Conservation (phyloP, 1,140 invertebrate genomes). For the Daktulosphaira vitifoliae region DNA sequence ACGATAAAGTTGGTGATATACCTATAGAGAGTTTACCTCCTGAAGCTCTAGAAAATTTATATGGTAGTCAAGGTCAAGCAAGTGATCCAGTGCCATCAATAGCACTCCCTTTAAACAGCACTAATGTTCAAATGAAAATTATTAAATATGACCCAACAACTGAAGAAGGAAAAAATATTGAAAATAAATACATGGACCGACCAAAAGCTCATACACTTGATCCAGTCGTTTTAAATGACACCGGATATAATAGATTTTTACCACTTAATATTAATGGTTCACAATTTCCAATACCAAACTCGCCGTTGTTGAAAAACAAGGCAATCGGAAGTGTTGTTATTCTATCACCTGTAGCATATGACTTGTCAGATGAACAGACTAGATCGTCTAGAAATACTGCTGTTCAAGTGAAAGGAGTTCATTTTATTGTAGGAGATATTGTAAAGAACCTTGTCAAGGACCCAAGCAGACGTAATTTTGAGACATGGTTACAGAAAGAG, state of each 20-base stretch:
- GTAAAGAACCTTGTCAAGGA: slow-evolving; percentile 65
- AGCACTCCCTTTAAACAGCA: slow-evolving; percentile 35
- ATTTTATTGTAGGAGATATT: slow-evolving; percentile 54
- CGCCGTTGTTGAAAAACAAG: slow-evolving; percentile 58
- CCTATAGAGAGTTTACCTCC: slow-evolving; percentile 72
- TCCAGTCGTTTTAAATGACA: slow-evolving; percentile 60
- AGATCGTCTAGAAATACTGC: slow-evolving; percentile 35
- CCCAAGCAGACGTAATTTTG: slow-evolving; percentile 64
- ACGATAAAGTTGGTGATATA: slow-evolving; percentile 80
- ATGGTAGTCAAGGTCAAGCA: slow-evolving; percentile 58
- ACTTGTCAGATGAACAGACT: slow-evolving; percentile 44
- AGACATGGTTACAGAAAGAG: slow-evolving; percentile 68
- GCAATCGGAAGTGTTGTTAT: slow-evolving; percentile 72
- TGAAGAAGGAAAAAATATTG: slow-evolving; percentile 59
- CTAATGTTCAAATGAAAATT: slow-evolving; percentile 67
- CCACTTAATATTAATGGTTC: slow-evolving; percentile 72
- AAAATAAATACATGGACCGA: slow-evolving; percentile 59
- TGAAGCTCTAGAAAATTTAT: slow-evolving; percentile 74
- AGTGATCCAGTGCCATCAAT: slow-evolving; percentile 39
- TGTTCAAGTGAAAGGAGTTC: slow-evolving; percentile 45
- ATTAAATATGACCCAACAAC: slow-evolving; percentile 68
- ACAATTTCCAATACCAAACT: slow-evolving; percentile 71
- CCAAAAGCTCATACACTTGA: slow-evolving; percentile 55
- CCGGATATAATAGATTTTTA: slow-evolving; percentile 69
- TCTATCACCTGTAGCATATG: slow-evolving; percentile 65